A percentile compares a stretch with the other conserved stretches of the same genome.
phyloP scores from a whole-genome alignment of 2,797 vertebrate species.

The Mus caroli region DNA sequence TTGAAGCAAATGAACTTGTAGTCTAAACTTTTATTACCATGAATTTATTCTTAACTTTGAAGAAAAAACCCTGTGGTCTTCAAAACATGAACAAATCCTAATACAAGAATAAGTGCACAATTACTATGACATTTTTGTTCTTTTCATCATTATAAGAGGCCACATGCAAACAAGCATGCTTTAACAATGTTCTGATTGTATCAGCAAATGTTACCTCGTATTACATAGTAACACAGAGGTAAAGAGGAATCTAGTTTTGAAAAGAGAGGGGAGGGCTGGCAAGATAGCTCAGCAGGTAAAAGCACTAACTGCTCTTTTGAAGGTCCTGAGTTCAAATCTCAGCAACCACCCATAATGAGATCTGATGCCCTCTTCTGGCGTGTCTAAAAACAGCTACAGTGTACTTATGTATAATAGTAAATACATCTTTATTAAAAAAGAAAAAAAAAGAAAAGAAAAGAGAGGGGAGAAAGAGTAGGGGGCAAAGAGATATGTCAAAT shows the following conservation, averaged over 20 bases:
- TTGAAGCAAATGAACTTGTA: neutral
- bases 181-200: neutral
- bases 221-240: neutral
- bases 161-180: neutral
- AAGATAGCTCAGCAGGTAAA: too few relatives aligned
- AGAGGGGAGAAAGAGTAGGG: too few relatives aligned
- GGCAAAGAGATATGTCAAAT: neutral
- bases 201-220: neutral
- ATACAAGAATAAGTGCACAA: neutral
- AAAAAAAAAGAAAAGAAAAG: too few relatives aligned
- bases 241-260: neutral
- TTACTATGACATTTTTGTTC: neutral
- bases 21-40: conserved; percentile 16
- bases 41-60: neutral
- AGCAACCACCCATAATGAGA: too few relatives aligned
- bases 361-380: too few relatives aligned
- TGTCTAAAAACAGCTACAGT: too few relatives aligned
- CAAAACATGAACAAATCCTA: neutral
- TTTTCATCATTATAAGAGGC: neutral
- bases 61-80: neutral
- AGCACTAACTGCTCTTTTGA: too few relatives aligned
- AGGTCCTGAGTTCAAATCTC: too few relatives aligned
- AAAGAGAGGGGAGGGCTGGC: too few relatives aligned
- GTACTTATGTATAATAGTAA: too few relatives aligned
- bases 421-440: too few relatives aligned